phyloP scores from a whole-genome alignment of 2,888 invertebrate genomes.

The Metopia argyrocephala region DNA sequence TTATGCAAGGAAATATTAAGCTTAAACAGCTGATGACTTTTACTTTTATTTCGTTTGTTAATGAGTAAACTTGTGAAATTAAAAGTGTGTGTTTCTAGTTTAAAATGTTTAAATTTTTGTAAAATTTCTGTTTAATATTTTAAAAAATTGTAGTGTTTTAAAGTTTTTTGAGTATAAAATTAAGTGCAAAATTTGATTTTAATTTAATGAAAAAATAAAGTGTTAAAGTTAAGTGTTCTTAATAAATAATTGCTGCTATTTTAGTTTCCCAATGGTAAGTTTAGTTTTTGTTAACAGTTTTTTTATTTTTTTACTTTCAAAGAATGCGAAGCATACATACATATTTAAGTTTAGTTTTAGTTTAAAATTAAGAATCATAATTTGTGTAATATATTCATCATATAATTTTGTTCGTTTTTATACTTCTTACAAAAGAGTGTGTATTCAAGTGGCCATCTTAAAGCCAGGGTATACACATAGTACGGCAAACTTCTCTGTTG shows the following conservation, averaged over 20 bases:
- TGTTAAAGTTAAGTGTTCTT: slow-evolving; percentile 10
- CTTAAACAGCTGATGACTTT: background rate
- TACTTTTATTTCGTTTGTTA: background rate
- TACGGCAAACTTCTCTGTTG: slow-evolving; percentile 74
- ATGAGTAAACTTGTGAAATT: background rate
- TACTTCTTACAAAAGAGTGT: background rate
- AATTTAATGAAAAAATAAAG: background rate
- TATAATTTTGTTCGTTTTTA: slow-evolving; percentile 26
- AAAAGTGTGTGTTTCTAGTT: no score
- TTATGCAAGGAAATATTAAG: no score
- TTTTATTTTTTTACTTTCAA: no score
- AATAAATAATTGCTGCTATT: slow-evolving; percentile 3
- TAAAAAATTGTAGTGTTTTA: background rate
- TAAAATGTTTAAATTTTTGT: no score
- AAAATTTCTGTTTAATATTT: background rate
- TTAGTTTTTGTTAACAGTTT: slow-evolving; percentile 26
- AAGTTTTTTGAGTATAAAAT: background rate
- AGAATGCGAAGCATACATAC: slow-evolving; percentile 37
- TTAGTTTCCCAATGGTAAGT: background rate
- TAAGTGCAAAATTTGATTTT: background rate
- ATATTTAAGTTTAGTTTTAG: slow-evolving; percentile 28
- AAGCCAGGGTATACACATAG: slow-evolving; percentile 77
- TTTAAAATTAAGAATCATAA: slow-evolving; percentile 7
- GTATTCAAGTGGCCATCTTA: no score
- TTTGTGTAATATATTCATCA: slow-evolving; percentile 9